These are phyloP conservation scores for Ahaetulla prasina DNA, from an alignment of 2,113 vertebrate species.

Conservation along the genomic window DNA sequence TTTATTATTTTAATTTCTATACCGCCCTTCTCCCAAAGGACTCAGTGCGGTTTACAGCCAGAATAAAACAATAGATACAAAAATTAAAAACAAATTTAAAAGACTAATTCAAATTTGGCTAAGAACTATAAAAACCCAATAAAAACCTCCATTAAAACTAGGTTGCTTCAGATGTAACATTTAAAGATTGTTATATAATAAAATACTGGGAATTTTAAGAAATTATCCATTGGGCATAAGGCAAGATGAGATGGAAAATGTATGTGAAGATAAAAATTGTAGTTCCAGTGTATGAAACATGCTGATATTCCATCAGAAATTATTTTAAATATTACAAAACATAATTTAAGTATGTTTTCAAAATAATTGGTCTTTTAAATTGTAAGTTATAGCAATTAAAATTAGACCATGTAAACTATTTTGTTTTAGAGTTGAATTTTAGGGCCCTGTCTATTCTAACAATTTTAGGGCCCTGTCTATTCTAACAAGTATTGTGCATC, in stretches of 20 bases:
- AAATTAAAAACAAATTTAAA: no score
- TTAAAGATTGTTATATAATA: background rate
- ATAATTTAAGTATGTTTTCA: background rate
- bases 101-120: no score
- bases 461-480: background rate
- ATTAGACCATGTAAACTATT: background rate
- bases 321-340: background rate
- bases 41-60: no score
- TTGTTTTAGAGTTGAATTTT: background rate
- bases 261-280: background rate
- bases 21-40: no score
- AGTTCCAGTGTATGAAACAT: background rate
- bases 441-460: background rate
- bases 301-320: background rate
- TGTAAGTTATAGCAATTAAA: background rate
- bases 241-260: background rate
- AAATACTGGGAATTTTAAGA: background rate
- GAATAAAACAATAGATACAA: no score
- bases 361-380: background rate
- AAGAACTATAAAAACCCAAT: no score
- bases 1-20: no score
- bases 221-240: background rate
- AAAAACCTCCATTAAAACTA: no score
- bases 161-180: background rate
- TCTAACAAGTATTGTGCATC: background rate